Percentiles rank a stretch among this genome's conserved stretches.
Evolutionary conservation across 2,888 invertebrate genomes (phyloP).

Genomic region (Troides aeacus): DNA sequence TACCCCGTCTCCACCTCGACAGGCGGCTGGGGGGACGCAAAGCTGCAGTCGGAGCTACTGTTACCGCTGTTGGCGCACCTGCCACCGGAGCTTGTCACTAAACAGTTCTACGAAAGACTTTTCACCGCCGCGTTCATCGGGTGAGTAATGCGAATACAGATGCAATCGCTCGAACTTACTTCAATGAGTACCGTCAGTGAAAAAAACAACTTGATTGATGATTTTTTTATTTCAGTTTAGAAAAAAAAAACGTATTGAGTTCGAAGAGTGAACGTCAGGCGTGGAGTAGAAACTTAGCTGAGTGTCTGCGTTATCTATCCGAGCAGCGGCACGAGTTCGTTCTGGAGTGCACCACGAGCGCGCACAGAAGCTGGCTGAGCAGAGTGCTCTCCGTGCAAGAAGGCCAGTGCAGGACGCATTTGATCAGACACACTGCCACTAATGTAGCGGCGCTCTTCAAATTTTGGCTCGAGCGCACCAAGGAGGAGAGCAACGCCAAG

Average conservation of each 20-base stretch:
- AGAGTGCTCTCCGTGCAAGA: slow-evolving; percentile 38
- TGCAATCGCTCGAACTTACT: background rate
- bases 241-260: slow-evolving; percentile 77
- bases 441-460: slow-evolving; percentile 51
- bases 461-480: slow-evolving; percentile 58
- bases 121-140: slow-evolving; percentile 85
- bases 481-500: slow-evolving; percentile 40
- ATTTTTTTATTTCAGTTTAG: slow-evolving; percentile 70
- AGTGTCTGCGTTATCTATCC: slow-evolving; percentile 82
- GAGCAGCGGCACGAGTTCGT: slow-evolving; percentile 42
- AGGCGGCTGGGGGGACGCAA: slow-evolving; percentile 89
- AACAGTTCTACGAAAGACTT: slow-evolving; percentile 82
- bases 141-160: slow-evolving; percentile 60
- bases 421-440: slow-evolving; percentile 48
- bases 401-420: slow-evolving; percentile 36
- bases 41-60: slow-evolving; percentile 85
- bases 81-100: slow-evolving; percentile 74
- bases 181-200: no score
- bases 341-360: slow-evolving; percentile 44
- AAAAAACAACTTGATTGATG: no score
- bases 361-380: slow-evolving; percentile 55
- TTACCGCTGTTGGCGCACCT: slow-evolving; percentile 87
- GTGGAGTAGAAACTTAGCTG: slow-evolving; percentile 84
- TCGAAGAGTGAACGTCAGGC: slow-evolving; percentile 85
- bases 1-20: no score